phyloP scores from a whole-genome alignment of 2,888 invertebrate species.

The Sceliomorpha sp. region DNA sequence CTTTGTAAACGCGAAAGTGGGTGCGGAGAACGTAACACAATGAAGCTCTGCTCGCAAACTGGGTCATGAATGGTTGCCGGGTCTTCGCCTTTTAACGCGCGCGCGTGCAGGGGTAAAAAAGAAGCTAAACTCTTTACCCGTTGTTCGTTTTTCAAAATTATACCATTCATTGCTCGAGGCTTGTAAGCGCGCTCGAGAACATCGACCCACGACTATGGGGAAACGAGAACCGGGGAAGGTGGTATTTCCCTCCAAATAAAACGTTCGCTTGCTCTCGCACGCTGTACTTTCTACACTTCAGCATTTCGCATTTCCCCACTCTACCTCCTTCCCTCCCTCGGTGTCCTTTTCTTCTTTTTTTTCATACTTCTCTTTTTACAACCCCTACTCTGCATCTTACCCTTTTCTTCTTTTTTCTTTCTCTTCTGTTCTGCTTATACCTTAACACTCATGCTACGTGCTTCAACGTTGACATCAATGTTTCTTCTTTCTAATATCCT shows the following conservation, averaged over 20 bases:
- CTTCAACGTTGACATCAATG: no score
- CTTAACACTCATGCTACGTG: no score
- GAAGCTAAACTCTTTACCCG: conserved; percentile 4
- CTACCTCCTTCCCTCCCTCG: no score
- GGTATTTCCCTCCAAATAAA: conserved; percentile 26
- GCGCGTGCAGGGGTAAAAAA: conserved; percentile 16
- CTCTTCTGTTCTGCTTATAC: no score
- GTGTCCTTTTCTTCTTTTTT: no score
- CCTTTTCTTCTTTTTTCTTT: no score
- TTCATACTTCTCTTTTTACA: no score
- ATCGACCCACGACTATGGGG: conserved; percentile 15
- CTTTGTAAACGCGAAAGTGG: conserved; percentile 29
- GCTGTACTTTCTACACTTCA: not conserved
- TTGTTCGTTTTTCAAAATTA: conserved; percentile 32
- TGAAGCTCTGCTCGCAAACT: conserved; percentile 34
- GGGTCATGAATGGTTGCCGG: conserved; percentile 38
- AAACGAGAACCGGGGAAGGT: conserved; percentile 7
- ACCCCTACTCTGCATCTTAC: no score
- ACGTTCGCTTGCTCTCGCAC: conserved; percentile 16
- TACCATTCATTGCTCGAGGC: conserved; percentile 25
- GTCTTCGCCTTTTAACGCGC: conserved; percentile 35
- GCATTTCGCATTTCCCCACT: not conserved
- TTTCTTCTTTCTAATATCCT: no score
- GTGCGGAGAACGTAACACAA: conserved; percentile 21
- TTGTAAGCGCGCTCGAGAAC: not conserved